Percentiles rank a stretch among this genome's conserved stretches.
phyloP scores from a whole-genome alignment of 1,140 invertebrate genomes.

The Hylaeus anthracinus region DNA sequence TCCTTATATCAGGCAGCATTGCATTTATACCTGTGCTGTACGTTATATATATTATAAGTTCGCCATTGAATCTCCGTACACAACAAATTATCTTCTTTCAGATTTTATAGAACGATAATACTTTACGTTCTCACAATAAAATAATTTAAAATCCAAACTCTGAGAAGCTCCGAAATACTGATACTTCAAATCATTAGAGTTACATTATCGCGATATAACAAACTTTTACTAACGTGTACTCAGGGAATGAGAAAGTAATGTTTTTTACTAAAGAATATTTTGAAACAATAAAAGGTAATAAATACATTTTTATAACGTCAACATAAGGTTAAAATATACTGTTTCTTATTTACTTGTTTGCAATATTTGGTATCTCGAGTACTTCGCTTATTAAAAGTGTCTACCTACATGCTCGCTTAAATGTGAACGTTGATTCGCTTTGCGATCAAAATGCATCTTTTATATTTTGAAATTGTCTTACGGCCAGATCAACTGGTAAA shows the following conservation, averaged over 20 bases:
- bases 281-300: constrained; percentile 12
- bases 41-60: not conserved
- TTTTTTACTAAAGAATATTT: constrained; percentile 5
- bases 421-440: not conserved
- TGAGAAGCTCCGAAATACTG: constrained; percentile 5
- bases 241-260: constrained; percentile 37
- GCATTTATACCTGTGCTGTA: constrained; percentile 27
- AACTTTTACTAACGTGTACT: constrained; percentile 22
- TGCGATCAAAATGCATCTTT: constrained; percentile 93
- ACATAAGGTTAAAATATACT: constrained; percentile 34
- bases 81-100: not conserved
- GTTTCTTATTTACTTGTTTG: constrained; percentile 13
- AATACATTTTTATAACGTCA: not conserved
- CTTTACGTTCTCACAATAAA: not conserved
- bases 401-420: constrained; percentile 11
- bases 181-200: constrained; percentile 37
- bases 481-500: constrained; percentile 96
- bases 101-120: not conserved
- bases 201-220: constrained; percentile 47
- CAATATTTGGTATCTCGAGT: constrained; percentile 1
- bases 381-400: constrained; percentile 24
- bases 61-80: not conserved
- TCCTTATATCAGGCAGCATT: constrained; percentile 34
- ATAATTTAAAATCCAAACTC: constrained; percentile 1
- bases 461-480: constrained; percentile 98